Evolutionary conservation across 2,888 invertebrate genomes (phyloP), one percentile per base, ranked within the genome.

Genomic region (Sympetrum striolatum): DNA sequence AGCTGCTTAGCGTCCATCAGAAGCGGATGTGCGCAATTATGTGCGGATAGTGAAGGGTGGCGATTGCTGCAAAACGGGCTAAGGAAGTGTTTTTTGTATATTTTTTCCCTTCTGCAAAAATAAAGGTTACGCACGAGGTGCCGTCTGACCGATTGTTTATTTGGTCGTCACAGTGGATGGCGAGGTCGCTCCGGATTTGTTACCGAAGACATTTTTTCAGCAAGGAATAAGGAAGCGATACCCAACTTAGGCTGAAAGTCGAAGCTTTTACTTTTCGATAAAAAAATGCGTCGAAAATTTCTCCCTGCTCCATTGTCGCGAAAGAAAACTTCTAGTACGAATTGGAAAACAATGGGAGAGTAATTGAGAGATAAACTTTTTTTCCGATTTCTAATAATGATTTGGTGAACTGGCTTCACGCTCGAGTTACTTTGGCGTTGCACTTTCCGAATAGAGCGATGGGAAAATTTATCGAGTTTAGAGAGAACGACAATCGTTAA

Each of bases 1-100:
- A 82, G 82, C 82, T 82, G 82, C 35, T 31, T 35, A 82, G 82
- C 58, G 82, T 82, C 82, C 82, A 58, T 82, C 82, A 82, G 22
- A 58, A 25, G 82, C 82, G 82, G 82, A 82, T 58, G 82, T 58
- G 22, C 35, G 82, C 82, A 82, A 58, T 82, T 82, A 82, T 58
- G 35, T 22, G 82, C 35, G 82, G 64, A 64, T 22, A 64, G 64
- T 64, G 64, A 64, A 64, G 64, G 64, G 64, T 64, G 64, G 64
- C n/a, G 64, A 64, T n/a, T 22, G 64, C 64, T 22, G n/a, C 5
- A 25, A 64, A 64, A 64, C 64, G 25, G 64, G 25, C 64, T 22
- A n/a, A 64, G 64, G 64, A 22, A 25, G 64, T n/a, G 22, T 64
- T 64, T 8, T 64, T 64, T 64, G 8, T 5, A 8, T 64, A n/a